phyloP scores from a whole-genome alignment of 2,797 vertebrate genomes.

The Alauda arvensis region DNA sequence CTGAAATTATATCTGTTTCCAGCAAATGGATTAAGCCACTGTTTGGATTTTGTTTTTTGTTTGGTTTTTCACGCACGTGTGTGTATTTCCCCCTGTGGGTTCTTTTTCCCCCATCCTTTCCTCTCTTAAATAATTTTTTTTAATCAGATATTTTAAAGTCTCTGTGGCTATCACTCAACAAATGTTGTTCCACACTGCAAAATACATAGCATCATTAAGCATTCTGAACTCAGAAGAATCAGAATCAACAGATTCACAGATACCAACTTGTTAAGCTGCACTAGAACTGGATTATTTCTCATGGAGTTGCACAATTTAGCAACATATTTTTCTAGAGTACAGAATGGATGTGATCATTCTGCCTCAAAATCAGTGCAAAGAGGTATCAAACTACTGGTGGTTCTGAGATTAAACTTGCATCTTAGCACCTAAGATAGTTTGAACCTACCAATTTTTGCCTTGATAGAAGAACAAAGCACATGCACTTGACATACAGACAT shows the following conservation, averaged over 20 bases:
- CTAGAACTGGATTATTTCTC: background rate
- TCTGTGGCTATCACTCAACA: background rate
- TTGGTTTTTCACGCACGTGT: background rate
- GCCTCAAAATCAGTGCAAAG: background rate
- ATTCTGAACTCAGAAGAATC: background rate
- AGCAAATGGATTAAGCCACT: background rate
- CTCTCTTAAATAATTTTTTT: background rate
- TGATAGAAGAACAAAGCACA: background rate
- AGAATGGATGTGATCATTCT: background rate
- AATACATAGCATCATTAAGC: background rate
- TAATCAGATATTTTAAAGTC: background rate
- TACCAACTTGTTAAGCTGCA: background rate
- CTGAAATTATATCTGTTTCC: background rate
- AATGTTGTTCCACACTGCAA: background rate
- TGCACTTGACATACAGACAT: background rate
- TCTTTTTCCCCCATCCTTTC: fast-evolving
- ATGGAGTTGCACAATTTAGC: background rate
- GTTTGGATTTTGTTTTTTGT: background rate
- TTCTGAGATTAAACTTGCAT: background rate
- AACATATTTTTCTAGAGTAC: background rate
- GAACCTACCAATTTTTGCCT: background rate
- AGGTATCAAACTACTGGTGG: background rate
- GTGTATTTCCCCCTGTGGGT: too few relatives aligned
- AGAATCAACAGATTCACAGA: background rate
- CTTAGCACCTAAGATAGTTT: background rate